A percentile compares a stretch with the other conserved stretches of the same genome.
phyloP scores from a whole-genome alignment of 1,140 invertebrate genomes.

The Coenobita brevimanus region DNA sequence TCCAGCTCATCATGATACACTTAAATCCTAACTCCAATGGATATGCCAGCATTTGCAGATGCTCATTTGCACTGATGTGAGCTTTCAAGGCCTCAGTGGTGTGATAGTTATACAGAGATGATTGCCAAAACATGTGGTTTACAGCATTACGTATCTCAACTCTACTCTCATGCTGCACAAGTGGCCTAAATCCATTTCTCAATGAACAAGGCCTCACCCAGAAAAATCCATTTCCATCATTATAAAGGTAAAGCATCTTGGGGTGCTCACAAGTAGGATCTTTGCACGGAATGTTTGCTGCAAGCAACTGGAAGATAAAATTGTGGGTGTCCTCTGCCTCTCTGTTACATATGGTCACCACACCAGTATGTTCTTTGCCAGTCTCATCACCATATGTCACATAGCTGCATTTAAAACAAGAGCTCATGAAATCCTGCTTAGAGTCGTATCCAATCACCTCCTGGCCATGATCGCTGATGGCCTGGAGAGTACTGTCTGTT shows the following conservation, averaged over 20 bases:
- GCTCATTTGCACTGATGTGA: neutral
- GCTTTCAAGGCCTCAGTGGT: neutral
- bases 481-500: slow-evolving; percentile 2
- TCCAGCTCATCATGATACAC: slow-evolving; percentile 1
- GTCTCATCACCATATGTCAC: slow-evolving; percentile 1
- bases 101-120: slow-evolving; percentile 19
- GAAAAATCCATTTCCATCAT: slow-evolving; percentile 32
- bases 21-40: slow-evolving; percentile 19
- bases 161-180: slow-evolving; percentile 21
- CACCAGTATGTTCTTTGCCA: neutral
- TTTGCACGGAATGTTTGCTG: slow-evolving; percentile 21
- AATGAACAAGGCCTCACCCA: slow-evolving; percentile 14
- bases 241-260: slow-evolving; percentile 10
- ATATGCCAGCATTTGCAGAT: neutral
- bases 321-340: slow-evolving; percentile 13
- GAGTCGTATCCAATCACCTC: slow-evolving; percentile 20
- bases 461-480: neutral
- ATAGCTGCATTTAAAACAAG: slow-evolving; percentile 1
- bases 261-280: slow-evolving; percentile 1
- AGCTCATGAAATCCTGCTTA: slow-evolving; percentile 29
- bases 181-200: neutral
- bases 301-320: slow-evolving; percentile 4
- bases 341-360: slow-evolving; percentile 2
- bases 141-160: slow-evolving; percentile 18
- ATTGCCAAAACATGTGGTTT: slow-evolving; percentile 4